These are phyloP conservation scores for Notolabrus celidotus DNA, from an alignment of 2,797 vertebrate species.

Conservation along the genomic window DNA sequence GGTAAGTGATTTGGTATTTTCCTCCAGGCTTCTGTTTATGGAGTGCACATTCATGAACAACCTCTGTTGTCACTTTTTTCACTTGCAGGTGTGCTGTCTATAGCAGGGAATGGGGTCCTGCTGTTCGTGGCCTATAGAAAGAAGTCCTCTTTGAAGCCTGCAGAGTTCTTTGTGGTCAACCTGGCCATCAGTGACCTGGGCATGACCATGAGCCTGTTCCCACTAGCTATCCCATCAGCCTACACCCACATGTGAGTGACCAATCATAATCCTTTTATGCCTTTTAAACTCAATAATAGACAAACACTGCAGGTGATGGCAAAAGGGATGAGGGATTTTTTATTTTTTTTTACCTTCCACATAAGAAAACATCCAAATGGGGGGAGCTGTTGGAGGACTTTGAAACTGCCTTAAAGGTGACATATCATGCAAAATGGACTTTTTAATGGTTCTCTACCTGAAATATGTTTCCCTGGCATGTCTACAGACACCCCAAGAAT, in stretches of 20 bases:
- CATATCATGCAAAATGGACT: too few relatives aligned
- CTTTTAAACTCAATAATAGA: too few relatives aligned
- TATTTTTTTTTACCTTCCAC: too few relatives aligned
- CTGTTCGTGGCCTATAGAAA: slow-evolving; percentile 89
- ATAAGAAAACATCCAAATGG: too few relatives aligned
- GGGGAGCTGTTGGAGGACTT: too few relatives aligned
- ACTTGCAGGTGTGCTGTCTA: slow-evolving; percentile 81
- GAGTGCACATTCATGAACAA: slow-evolving; percentile 6
- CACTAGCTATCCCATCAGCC: slow-evolving; percentile 88
- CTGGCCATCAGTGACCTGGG: slow-evolving; percentile 90
- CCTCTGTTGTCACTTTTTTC: neutral
- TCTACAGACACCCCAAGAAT: too few relatives aligned
- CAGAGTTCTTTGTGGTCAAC: slow-evolving; percentile 91
- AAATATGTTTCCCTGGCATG: too few relatives aligned
- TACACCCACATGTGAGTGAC: slow-evolving; percentile 88
- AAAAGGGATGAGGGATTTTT: too few relatives aligned
- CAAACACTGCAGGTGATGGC: too few relatives aligned
- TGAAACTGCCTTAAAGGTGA: too few relatives aligned
- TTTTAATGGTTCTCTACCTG: too few relatives aligned
- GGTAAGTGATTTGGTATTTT: slow-evolving; percentile 76
- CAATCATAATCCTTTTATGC: neutral
- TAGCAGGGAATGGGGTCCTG: slow-evolving; percentile 87
- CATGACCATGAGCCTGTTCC: slow-evolving; percentile 89
- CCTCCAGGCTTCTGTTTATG: neutral
- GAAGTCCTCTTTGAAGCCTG: slow-evolving; percentile 89